Evolutionary conservation across 2,797 vertebrate genomes (phyloP).

Genomic region (Spea hammondii): DNA sequence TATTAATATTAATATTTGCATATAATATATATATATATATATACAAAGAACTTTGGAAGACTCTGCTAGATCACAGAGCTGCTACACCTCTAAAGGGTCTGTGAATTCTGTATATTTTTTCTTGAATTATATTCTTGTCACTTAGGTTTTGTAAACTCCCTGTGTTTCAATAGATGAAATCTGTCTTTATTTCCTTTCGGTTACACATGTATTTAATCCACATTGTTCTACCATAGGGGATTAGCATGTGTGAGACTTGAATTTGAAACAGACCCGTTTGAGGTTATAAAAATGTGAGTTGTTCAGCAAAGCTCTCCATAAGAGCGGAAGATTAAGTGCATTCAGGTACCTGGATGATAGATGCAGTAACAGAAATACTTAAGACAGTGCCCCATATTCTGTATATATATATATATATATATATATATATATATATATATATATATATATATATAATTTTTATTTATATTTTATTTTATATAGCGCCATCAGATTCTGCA

Average conservation of each 20-base stretch:
- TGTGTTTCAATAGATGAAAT: slow-evolving; percentile 45
- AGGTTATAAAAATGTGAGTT: slow-evolving; percentile 74
- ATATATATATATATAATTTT: too few species aligned
- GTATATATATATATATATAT: too few species aligned
- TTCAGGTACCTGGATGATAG: slow-evolving; percentile 72
- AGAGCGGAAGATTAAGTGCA: slow-evolving; percentile 74
- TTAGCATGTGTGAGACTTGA: slow-evolving; percentile 60
- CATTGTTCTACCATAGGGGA: slow-evolving; percentile 63
- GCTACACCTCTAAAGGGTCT: not conserved
- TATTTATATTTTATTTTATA: too few species aligned
- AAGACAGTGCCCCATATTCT: too few species aligned
- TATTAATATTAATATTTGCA: too few species aligned
- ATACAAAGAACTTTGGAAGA: too few species aligned
- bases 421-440: too few species aligned
- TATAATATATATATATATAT: too few species aligned
- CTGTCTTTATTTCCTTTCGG: slow-evolving; percentile 24
- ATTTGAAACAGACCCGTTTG: slow-evolving; percentile 64
- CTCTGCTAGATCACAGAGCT: not conserved
- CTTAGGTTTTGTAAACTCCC: not conserved
- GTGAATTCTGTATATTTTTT: not conserved
- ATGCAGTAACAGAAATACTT: too few species aligned
- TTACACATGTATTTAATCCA: slow-evolving; percentile 67
- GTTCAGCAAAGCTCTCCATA: slow-evolving; percentile 63
- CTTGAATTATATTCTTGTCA: not conserved
- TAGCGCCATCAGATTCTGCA: too few species aligned